Evolutionary conservation across 2,113 vertebrate species (phyloP), one percentile per base, ranked within the genome.

Genomic region (Phyllostomus discolor): DNA sequence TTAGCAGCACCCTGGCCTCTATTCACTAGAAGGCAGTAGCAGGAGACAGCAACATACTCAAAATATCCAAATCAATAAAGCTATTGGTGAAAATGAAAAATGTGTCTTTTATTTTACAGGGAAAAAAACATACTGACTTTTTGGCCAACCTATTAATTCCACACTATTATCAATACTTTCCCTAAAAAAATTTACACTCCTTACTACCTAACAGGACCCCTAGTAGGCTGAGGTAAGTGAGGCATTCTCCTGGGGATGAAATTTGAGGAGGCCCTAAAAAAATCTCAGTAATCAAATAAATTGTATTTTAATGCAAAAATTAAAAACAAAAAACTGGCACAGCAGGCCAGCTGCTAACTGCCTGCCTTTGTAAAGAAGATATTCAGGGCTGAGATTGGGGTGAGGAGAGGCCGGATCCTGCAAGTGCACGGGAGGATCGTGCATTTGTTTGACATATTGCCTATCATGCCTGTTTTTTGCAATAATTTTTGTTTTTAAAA

Each of bases 131-230:
- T 64, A 64, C 59, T 1, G 26, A 62, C 4, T 62, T 62, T 62
- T 28, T 62, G 24, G 28, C 62, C 28, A 64, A 64, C 62, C 62
- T 4, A 64, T 14, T 31, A 85, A 88, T 70, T 50, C 35, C 19
- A 31, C 35, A n/a, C n/a, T 16, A 24, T 28, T 31, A 38, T 10
- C 0, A 0, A 4, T 48, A 50, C 4, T 62, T 24, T 5, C 17
- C 15, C 35, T 52, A 50, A n/a, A 20, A 76, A 69, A 54, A 50
- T 52, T 11, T 64, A 16, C 8, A 41, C 5, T 46, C 26, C 15
- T 15, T n/a, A 26, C 52, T n/a, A 31, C 52, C 54, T 82, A 38
- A 54, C 16, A 28, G 14, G 20, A 41, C 28, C 57, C 57, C 43
- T 24, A 35, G 10, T 7, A 76, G 4, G 31, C 24, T 52, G 50